Evolutionary conservation across 30 jellyfish, hydroid and myxozoan species (phyloP).

Genomic region (Rhopilema esculentum): DNA sequence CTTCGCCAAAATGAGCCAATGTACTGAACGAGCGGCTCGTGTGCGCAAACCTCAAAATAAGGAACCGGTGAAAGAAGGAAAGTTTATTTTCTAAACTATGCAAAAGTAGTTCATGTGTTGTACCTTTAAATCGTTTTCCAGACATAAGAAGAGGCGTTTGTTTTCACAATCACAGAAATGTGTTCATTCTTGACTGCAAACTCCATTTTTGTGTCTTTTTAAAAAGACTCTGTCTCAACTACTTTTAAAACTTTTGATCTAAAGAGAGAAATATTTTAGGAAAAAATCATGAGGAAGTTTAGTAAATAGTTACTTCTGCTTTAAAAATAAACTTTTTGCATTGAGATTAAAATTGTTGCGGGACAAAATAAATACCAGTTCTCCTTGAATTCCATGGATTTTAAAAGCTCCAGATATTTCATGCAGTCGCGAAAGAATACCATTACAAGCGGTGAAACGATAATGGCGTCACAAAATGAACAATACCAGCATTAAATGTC

Average conservation of each 20-base stretch:
- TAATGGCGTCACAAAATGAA: too few species aligned
- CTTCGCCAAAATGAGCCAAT: background rate
- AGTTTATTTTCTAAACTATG: background rate
- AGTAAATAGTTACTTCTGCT: background rate
- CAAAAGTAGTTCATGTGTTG: background rate
- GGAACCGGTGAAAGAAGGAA: background rate
- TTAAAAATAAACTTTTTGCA: background rate
- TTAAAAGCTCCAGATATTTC: too few species aligned
- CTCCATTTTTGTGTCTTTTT: background rate
- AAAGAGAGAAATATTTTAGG: background rate
- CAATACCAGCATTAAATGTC: too few species aligned
- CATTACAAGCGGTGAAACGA: too few species aligned
- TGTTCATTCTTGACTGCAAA: background rate
- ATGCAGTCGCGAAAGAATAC: too few species aligned
- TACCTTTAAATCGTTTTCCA: background rate
- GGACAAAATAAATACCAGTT: background rate
- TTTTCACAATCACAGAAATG: background rate
- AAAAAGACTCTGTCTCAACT: background rate
- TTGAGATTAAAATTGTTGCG: background rate
- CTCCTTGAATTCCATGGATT: too few species aligned
- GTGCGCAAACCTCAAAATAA: background rate
- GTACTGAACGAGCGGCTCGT: background rate
- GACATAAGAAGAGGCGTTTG: background rate
- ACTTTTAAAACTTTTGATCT: background rate
- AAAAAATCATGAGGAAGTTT: background rate